Evolutionary conservation across 2,797 vertebrate species (phyloP).

Genomic region (Tapirus indicus): DNA sequence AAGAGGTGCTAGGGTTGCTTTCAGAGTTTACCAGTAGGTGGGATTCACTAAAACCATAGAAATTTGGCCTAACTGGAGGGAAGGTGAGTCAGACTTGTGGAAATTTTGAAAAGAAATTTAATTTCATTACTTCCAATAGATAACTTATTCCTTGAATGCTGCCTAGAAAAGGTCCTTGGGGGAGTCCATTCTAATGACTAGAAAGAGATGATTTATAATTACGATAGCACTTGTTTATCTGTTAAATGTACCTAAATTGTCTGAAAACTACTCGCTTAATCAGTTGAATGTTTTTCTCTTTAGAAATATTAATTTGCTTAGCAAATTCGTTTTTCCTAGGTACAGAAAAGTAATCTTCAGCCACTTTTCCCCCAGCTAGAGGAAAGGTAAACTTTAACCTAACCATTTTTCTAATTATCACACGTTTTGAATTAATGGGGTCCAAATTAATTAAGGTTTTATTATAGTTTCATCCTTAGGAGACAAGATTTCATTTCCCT

Average conservation of each 20-base stretch:
- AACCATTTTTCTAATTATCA: constrained; percentile 85
- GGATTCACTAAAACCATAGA: neutral
- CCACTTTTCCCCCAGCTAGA: constrained; percentile 78
- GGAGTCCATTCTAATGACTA: neutral
- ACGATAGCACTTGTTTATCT: constrained; percentile 44
- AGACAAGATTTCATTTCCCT: constrained; percentile 83
- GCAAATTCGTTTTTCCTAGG: constrained; percentile 74
- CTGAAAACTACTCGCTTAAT: constrained; percentile 60
- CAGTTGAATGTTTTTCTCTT: constrained; percentile 64
- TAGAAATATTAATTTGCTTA: constrained; percentile 76
- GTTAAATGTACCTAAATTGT: constrained; percentile 18
- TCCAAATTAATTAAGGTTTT: constrained; percentile 86
- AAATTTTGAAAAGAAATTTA: constrained; percentile 23
- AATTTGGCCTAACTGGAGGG: neutral
- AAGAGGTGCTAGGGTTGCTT: neutral
- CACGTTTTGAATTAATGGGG: constrained; percentile 84
- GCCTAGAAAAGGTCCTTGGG: neutral
- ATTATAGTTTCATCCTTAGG: constrained; percentile 83
- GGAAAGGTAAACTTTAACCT: constrained; percentile 84
- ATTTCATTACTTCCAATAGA: neutral
- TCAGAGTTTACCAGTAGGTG: neutral
- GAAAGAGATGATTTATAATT: constrained; percentile 56
- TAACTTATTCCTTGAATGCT: constrained; percentile 16
- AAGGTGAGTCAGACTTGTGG: neutral
- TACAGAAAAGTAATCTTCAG: constrained; percentile 77